A percentile compares a stretch with the other conserved stretches of the same genome.
These are phyloP conservation scores for Drosophila paranaensis DNA, from an alignment of 2,888 invertebrate species.

Conservation along the genomic window DNA sequence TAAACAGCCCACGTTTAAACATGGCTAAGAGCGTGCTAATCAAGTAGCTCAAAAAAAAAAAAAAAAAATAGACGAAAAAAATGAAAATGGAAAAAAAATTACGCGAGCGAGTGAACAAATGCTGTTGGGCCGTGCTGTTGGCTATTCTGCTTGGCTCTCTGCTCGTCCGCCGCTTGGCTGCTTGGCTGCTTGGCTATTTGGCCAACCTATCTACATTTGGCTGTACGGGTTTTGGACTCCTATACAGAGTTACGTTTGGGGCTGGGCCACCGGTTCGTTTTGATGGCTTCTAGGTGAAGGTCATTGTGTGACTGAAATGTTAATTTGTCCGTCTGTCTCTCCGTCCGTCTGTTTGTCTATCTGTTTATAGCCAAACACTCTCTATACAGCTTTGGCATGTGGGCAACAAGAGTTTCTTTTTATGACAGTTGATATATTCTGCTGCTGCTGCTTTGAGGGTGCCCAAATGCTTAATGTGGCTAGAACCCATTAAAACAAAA, in stretches of 20 bases:
- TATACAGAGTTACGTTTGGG: constrained; percentile 38
- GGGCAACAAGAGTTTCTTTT: constrained; percentile 28
- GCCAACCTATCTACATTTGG: constrained; percentile 44
- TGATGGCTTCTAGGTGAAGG: constrained; percentile 79
- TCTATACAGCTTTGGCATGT: constrained; percentile 30
- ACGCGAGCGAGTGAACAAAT: constrained; percentile 71
- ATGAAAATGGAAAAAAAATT: constrained; percentile 45
- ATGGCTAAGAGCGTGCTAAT: constrained; percentile 77
- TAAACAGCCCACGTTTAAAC: constrained; percentile 76
- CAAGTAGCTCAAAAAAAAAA: constrained; percentile 61
- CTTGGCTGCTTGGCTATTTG: constrained; percentile 33
- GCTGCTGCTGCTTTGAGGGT: neutral
- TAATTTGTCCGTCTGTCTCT: constrained; percentile 53
- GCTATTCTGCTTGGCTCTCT: constrained; percentile 19
- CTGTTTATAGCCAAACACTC: constrained; percentile 37
- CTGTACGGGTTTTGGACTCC: constrained; percentile 45
- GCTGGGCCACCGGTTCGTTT: constrained; percentile 63
- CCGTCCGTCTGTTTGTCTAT: constrained; percentile 9
- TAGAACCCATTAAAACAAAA: constrained; percentile 21
- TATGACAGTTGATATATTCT: constrained; percentile 24
- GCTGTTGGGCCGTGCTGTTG: constrained; percentile 36
- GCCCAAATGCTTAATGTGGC: constrained; percentile 9
- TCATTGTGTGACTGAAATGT: constrained; percentile 75
- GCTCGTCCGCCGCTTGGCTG: constrained; percentile 26
- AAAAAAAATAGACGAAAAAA: constrained; percentile 11